phyloP scores from a whole-genome alignment of 2,113 vertebrate genomes.

The Colossoma macropomum region DNA sequence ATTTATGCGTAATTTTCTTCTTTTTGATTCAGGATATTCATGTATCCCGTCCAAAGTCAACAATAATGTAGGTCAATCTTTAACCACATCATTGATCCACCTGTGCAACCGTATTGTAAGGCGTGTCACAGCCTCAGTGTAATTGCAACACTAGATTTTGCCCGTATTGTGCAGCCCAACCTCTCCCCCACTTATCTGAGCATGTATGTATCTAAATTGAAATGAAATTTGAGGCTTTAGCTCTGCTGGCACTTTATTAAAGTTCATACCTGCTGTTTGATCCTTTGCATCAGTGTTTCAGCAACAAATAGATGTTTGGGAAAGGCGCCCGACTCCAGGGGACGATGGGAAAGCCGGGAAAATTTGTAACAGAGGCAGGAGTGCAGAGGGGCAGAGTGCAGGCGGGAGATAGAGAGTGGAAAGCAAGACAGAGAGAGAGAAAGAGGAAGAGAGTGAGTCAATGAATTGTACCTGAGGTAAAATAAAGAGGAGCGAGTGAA shows the following conservation, averaged over 20 bases:
- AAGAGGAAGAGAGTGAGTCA: not conserved
- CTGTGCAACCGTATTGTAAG: no score
- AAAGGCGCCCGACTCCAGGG: not conserved
- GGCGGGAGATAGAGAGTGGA: not conserved
- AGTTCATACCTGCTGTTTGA: not conserved
- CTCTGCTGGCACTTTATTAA: not conserved
- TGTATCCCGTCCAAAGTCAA: no score
- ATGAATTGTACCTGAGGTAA: not conserved
- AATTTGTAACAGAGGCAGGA: not conserved
- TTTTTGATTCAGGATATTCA: no score
- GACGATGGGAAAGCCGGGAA: not conserved
- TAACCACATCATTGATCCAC: no score
- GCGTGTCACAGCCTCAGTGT: no score
- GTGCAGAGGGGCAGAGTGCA: not conserved
- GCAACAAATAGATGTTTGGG: not conserved
- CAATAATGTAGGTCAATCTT: no score
- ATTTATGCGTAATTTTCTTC: no score
- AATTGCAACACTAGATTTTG: no score
- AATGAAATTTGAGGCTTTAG: not conserved
- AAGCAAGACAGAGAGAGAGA: not conserved
- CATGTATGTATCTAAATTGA: not conserved
- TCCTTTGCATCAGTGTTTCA: not conserved
- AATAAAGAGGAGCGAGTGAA: conserved; percentile 15
- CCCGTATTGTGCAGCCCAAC: not conserved
- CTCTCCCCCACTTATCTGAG: not conserved